These are phyloP conservation scores for Enteromius paludinosus DNA, from an alignment of 2,797 vertebrate species.

Conservation along the genomic window DNA sequence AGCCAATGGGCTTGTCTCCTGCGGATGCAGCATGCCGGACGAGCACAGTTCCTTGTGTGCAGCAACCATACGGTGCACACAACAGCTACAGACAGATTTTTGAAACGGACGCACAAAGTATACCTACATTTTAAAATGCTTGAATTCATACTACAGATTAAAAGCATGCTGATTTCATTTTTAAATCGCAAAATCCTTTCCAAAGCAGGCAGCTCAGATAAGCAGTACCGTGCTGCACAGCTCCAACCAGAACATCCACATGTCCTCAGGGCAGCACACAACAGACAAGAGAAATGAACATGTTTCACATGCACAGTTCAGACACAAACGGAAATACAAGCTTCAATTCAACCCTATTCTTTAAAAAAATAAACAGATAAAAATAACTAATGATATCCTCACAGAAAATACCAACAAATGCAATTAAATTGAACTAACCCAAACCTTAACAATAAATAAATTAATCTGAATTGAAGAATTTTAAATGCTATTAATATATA, in stretches of 20 bases:
- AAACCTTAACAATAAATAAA: neutral
- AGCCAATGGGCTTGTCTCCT: slow-evolving; percentile 62
- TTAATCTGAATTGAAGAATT: neutral
- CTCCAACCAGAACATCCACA: slow-evolving; percentile 33
- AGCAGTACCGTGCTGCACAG: slow-evolving; percentile 11
- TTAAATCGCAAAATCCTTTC: neutral
- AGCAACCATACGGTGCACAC: slow-evolving; percentile 27
- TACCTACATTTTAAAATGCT: neutral
- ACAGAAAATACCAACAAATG: neutral
- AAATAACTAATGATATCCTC: neutral
- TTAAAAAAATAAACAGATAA: neutral
- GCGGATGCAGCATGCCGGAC: slow-evolving; percentile 46
- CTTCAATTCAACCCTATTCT: neutral
- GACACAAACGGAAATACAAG: neutral
- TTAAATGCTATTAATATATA: neutral
- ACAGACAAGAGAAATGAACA: slow-evolving; percentile 42
- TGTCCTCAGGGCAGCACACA: slow-evolving; percentile 31
- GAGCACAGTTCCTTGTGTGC: slow-evolving; percentile 34
- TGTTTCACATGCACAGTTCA: slow-evolving; percentile 21
- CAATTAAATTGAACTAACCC: neutral
- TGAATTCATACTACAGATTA: neutral
- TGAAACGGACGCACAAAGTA: neutral
- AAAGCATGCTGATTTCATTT: neutral
- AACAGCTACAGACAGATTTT: neutral
- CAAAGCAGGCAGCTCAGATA: slow-evolving; percentile 15